These are phyloP conservation scores for Eulithis prunata DNA, from an alignment of 2,888 invertebrate genomes.

Conservation along the genomic window DNA sequence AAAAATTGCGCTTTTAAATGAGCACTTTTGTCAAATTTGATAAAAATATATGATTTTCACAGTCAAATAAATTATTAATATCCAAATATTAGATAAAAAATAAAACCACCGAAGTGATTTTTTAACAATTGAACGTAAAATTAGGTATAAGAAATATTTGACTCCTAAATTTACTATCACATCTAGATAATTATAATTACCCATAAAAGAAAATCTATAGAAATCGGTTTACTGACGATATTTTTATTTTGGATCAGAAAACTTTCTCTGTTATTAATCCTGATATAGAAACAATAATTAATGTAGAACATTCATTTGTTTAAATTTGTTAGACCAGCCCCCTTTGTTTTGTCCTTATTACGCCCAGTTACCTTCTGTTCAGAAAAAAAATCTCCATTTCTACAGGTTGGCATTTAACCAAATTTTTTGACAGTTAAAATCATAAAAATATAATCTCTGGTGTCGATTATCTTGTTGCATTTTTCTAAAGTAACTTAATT, in stretches of 20 bases:
- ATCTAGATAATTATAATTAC: not conserved
- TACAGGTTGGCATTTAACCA: too few relatives aligned
- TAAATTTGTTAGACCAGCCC: too few relatives aligned
- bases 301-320: too few relatives aligned
- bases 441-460: too few relatives aligned
- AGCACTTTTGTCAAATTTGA: slow-evolving; percentile 39
- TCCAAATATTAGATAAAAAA: slow-evolving; percentile 40
- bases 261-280: too few relatives aligned
- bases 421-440: too few relatives aligned
- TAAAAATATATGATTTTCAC: slow-evolving; percentile 38
- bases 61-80: slow-evolving; percentile 43
- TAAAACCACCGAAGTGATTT: slow-evolving; percentile 34
- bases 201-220: not conserved
- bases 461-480: too few relatives aligned
- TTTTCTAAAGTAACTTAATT: too few relatives aligned
- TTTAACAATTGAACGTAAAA: slow-evolving; percentile 25
- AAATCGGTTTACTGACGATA: too few relatives aligned
- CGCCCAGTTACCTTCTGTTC: not conserved
- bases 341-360: slow-evolving; percentile 2
- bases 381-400: too few relatives aligned
- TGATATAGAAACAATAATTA: too few relatives aligned
- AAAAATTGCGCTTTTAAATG: slow-evolving; percentile 39
- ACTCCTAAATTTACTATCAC: slow-evolving; percentile 20
- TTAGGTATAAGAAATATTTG: slow-evolving; percentile 18
- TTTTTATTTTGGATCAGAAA: not conserved